Percentiles rank a stretch among this genome's conserved stretches.
These are phyloP conservation scores for Actinopyga echinites DNA, from an alignment of 53 echinoderm and acorn worm species.

Conservation along the genomic window DNA sequence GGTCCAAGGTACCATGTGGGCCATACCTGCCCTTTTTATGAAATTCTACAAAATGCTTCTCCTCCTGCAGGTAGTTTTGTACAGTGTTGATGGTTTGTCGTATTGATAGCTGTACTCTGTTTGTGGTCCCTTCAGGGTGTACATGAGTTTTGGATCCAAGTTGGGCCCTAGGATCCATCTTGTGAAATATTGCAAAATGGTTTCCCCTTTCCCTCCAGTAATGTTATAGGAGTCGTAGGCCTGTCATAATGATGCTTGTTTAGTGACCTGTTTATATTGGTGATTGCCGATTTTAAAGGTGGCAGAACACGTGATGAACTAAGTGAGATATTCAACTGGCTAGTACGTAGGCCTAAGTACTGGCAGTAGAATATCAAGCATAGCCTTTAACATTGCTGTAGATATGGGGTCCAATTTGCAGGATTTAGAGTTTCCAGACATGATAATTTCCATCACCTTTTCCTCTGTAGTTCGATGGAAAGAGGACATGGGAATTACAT, in stretches of 20 bases:
- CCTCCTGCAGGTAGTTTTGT: not conserved
- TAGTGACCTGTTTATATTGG: too few relatives aligned
- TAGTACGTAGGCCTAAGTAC: not conserved
- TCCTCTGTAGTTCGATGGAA: slow-evolving; percentile 11
- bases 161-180: too few relatives aligned
- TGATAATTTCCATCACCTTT: not conserved
- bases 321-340: not conserved
- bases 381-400: not conserved
- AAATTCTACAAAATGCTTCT: too few relatives aligned
- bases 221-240: too few relatives aligned
- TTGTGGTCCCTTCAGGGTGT: too few relatives aligned
- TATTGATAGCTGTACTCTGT: too few relatives aligned
- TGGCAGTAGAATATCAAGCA: not conserved
- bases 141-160: too few relatives aligned
- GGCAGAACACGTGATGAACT: not conserved
- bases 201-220: too few relatives aligned
- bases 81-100: too few relatives aligned
- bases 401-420: slow-evolving; percentile 5
- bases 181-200: too few relatives aligned
- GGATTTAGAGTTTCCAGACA: not conserved
- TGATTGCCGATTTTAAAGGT: not conserved
- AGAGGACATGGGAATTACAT: not conserved
- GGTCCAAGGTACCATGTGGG: not conserved
- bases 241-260: too few relatives aligned
- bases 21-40: not conserved